Conservation (phyloP, 1,140 invertebrate genomes). For the silkworm (Bombyx mori) region ASM3026992v2 NC_085109.1:1476501-1477000, state of each 20-base stretch:
- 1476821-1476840: conserved; percentile 74
- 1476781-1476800: conserved; percentile 78
- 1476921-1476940: too few species aligned
- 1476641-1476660: conserved; percentile 76
- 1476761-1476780: conserved; percentile 72
- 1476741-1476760: conserved; percentile 75
- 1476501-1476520: conserved; percentile 3
- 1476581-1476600: conserved; percentile 86
- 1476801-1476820: conserved; percentile 85
- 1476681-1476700: conserved; percentile 75
- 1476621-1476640: conserved; percentile 84
- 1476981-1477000: too few species aligned
- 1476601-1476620: conserved; percentile 80
- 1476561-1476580: conserved; percentile 73
- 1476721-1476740: conserved; percentile 76
- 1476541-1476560: neutral
- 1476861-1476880: conserved; percentile 4
- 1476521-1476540: conserved; percentile 7
- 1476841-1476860: conserved; percentile 61
- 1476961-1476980: too few species aligned
- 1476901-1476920: too few species aligned
- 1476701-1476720: conserved; percentile 77
- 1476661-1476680: conserved; percentile 73
- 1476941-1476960: too few species aligned
- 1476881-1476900: too few species aligned